Base-by-base conservation (phyloP, 2,113 vertebrate genomes). In the Amia ocellicauda region DNA sequence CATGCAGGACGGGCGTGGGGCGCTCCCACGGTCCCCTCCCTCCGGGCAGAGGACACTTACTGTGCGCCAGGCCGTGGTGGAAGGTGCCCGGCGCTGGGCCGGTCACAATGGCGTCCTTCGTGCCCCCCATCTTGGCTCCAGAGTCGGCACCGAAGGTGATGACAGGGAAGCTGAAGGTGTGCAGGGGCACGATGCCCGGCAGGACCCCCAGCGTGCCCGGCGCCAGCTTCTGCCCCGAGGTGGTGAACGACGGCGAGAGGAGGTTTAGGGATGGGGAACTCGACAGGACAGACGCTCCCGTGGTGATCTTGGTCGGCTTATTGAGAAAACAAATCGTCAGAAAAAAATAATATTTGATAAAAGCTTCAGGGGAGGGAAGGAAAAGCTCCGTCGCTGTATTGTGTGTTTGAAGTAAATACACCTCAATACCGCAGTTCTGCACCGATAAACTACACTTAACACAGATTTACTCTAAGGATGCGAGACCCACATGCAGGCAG, bases 71-170 rank as follows among this genome's bases (percentile, higher is more conserved):
- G 61, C 90, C 83, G 0, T 91, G 91, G 72, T 93, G 90, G 74
- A 93, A 91, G 1, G 86, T 90, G 54, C 89, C 91, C 0, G 91
- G 85, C 62, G 85, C 89, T 31, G 88, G 86, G 62, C 89, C 90
- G 0, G 90, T 88, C 31, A 93, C 88, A 17, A 88, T 84, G 53
- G 90, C 89, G 50, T 90, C 89, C 74, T 88, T 91, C 29, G 89
- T 89, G 57, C 80, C 82, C 64, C 85, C 83, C 47, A 85, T 64
- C 67, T 85, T 89, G 50, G 84, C 60, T 62, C 80, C 49, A 3
- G 91, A 82, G 51, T 92, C 88, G 0, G 84, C 73, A 74, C 84
- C 88, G 76, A 85, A 90, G 74, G 86, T 87, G 64, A 86, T 88
- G 66, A 86, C 85, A 14, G 73, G 84, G 61, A 86, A 81, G 66